Percentiles rank a stretch among this genome's conserved stretches.
Evolutionary conservation across 64 coral and sea anemone genomes (phyloP).

Genomic region (Astreopora myriophthalma): DNA sequence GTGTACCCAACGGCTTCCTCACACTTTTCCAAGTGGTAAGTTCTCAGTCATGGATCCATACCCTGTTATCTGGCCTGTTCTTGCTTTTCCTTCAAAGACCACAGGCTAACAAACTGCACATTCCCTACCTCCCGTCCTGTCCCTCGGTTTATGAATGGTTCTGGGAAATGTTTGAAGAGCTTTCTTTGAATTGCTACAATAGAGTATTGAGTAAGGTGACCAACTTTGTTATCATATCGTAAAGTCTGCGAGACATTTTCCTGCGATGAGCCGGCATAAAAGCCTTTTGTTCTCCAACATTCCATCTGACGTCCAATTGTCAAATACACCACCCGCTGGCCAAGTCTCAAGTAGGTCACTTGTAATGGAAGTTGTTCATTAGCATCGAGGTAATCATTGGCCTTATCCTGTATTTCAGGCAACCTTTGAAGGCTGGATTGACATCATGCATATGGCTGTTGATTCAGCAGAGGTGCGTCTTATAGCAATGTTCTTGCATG

Average conservation of each 20-base stretch:
- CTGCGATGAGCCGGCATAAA: too few relatives aligned
- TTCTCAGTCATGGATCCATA: neutral
- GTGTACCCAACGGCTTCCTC: conserved; percentile 81
- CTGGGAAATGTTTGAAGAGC: too few relatives aligned
- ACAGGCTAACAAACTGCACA: neutral
- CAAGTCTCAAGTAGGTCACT: neutral
- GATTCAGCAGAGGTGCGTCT: conserved; percentile 50
- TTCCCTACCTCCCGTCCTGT: too few relatives aligned
- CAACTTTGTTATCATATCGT: too few relatives aligned
- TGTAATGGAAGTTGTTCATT: neutral
- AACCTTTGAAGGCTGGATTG: conserved; percentile 71
- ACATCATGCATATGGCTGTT: conserved; percentile 55
- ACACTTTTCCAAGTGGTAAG: conserved; percentile 79
- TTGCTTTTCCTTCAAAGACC: neutral
- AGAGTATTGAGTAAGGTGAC: too few relatives aligned
- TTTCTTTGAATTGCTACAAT: too few relatives aligned
- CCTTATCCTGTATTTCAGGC: conserved; percentile 1
- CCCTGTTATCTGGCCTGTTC: neutral
- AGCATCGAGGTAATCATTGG: neutral
- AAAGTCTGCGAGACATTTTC: too few relatives aligned
- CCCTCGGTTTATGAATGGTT: too few relatives aligned
- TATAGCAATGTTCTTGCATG: too few relatives aligned
- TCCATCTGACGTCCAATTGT: too few relatives aligned
- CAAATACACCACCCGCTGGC: too few relatives aligned
- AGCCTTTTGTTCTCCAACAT: too few relatives aligned